Evolutionary conservation across 2,888 invertebrate species (phyloP).

Genomic region (Aspidapion aeneum): DNA sequence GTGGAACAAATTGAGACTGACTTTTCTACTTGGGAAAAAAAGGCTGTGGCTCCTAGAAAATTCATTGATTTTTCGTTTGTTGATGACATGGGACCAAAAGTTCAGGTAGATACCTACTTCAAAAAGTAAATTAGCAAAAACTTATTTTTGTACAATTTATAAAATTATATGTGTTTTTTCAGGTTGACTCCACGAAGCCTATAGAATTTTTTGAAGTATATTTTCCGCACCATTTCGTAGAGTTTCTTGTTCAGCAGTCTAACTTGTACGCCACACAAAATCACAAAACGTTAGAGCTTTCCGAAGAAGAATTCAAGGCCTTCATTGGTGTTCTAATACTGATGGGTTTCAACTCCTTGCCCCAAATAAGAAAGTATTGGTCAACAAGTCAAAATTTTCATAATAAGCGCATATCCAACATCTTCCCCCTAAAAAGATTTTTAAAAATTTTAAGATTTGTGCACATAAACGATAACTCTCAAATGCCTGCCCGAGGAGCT

Average conservation of each 20-base stretch:
- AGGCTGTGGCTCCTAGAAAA: not conserved
- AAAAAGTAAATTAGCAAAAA: no score
- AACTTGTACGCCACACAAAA: constrained; percentile 9
- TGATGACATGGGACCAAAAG: constrained; percentile 1
- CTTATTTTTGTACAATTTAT: no score
- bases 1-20: no score
- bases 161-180: no score
- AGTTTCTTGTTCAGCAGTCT: no score
- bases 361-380: constrained; percentile 4
- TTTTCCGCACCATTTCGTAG: no score
- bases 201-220: no score
- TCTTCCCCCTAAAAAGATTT: constrained; percentile 15
- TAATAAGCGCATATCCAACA: constrained; percentile 2
- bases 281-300: constrained; percentile 3
- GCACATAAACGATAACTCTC: constrained; percentile 24
- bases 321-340: constrained; percentile 9
- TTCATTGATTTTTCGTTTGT: not conserved
- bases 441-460: constrained; percentile 25
- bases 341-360: constrained; percentile 7
- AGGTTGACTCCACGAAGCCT: no score
- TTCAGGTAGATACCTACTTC: constrained; percentile 1
- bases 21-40: not conserved
- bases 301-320: constrained; percentile 10
- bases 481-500: constrained; percentile 18
- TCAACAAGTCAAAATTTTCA: constrained; percentile 7